Evolutionary conservation across 2,797 vertebrate species (phyloP).

Genomic region (Oreortyx pictus): DNA sequence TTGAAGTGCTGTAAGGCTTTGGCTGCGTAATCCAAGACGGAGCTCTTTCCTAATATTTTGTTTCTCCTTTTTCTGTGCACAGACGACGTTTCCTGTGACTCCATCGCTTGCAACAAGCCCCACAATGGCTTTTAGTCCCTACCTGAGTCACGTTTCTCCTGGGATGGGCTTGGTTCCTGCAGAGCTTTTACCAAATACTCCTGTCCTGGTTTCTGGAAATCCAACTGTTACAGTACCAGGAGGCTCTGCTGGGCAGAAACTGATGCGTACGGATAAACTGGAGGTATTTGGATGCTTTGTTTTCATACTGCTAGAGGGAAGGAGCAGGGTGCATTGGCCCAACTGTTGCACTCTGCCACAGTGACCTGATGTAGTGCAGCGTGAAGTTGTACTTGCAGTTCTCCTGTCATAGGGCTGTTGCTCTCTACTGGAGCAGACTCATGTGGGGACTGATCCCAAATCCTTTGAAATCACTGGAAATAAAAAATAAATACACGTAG

Average conservation of each 20-base stretch:
- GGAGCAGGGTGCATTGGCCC: neutral
- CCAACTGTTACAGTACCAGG: conserved; percentile 88
- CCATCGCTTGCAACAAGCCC: conserved; percentile 90
- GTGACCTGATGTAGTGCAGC: neutral
- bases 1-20: conserved; percentile 6
- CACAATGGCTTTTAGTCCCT: conserved; percentile 93
- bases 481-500: neutral
- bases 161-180: conserved; percentile 93
- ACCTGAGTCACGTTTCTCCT: conserved; percentile 92
- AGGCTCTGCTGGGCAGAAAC: conserved; percentile 89
- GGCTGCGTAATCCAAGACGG: neutral
- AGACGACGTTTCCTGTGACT: conserved; percentile 93
- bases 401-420: neutral
- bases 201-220: conserved; percentile 92
- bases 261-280: conserved; percentile 94
- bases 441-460: neutral
- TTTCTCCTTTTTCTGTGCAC: conserved; percentile 56
- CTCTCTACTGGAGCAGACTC: neutral
- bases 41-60: neutral
- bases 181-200: conserved; percentile 92
- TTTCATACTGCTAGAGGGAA: neutral
- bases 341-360: neutral
- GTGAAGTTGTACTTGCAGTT: neutral
- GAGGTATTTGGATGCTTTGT: conserved; percentile 92
- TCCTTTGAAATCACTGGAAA: neutral